These are phyloP conservation scores for Brachionichthys hirsutus DNA, from an alignment of 2,113 vertebrate species.

Conservation along the genomic window DNA sequence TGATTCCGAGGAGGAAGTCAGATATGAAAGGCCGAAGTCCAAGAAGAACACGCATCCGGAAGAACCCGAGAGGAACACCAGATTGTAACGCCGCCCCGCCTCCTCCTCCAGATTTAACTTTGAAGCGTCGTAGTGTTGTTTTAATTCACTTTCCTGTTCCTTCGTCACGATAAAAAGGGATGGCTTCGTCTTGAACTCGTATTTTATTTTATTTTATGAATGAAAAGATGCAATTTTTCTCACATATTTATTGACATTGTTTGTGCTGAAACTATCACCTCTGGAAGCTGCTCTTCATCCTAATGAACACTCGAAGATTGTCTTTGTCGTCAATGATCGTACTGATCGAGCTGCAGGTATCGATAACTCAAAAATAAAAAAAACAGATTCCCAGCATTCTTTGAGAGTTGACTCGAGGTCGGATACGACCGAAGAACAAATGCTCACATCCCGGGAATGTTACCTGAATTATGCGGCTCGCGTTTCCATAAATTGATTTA, in stretches of 20 bases:
- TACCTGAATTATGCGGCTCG: conserved; percentile 19
- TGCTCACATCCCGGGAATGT: conserved; percentile 17
- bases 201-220: not conserved
- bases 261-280: no score
- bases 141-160: no score
- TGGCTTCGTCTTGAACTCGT: not conserved
- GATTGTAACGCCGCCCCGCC: conserved; percentile 68
- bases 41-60: conserved; percentile 4
- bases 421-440: conserved; percentile 27
- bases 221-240: no score
- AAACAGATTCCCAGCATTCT: not conserved
- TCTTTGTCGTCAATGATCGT: no score
- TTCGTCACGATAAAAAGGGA: conserved; percentile 7
- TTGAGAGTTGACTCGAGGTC: not conserved
- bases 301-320: not conserved
- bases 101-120: not conserved
- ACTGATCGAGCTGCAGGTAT: no score
- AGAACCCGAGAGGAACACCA: conserved; percentile 69
- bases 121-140: not conserved
- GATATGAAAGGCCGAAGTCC: conserved; percentile 26
- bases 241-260: no score
- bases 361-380: no score
- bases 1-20: conserved; percentile 33
- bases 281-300: not conserved
- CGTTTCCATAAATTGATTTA: conserved; percentile 51